A percentile compares a stretch with the other conserved stretches of the same genome.
phyloP scores from a whole-genome alignment of 2,797 vertebrate species.

The Podargus strigoides region DNA sequence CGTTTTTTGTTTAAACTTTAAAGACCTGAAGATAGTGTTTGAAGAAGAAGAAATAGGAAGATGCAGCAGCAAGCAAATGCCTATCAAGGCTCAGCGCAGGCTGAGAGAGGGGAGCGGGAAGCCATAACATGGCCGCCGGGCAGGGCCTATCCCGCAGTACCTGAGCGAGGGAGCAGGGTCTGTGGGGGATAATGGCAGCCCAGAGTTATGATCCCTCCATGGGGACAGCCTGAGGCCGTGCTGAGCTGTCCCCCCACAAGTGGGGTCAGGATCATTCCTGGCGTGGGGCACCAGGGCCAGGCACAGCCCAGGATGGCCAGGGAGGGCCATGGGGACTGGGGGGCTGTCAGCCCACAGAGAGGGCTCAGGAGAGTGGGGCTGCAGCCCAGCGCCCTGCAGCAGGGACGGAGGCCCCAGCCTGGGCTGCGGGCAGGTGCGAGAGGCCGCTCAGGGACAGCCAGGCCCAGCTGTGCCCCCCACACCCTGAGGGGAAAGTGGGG shows the following conservation, averaged over 20 bases:
- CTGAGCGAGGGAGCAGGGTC: not conserved
- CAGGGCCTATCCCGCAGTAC: too few relatives aligned
- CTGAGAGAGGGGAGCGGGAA: not conserved
- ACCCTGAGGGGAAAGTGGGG: rapidly evolving
- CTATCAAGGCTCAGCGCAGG: too few relatives aligned
- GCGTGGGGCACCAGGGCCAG: not conserved
- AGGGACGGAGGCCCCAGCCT: not conserved
- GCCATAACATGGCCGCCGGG: rapidly evolving
- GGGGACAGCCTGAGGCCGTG: rapidly evolving
- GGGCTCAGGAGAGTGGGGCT: too few relatives aligned
- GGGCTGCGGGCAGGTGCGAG: rapidly evolving
- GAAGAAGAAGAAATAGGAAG: not conserved
- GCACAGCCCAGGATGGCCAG: rapidly evolving
- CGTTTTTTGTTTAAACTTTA: not conserved
- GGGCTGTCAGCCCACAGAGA: not conserved
- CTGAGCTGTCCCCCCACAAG: not conserved
- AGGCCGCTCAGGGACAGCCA: too few relatives aligned
- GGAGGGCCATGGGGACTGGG: rapidly evolving
- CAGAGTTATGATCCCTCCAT: not conserved
- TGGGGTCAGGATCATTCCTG: rapidly evolving
- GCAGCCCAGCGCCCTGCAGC: not conserved
- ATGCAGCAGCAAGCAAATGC: not conserved
- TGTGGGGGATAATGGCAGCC: not conserved
- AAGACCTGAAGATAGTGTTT: not conserved
- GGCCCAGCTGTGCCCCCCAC: too few relatives aligned